Conservation (phyloP, 2,888 invertebrate species). For the Spatulosminthurus flaviceps region DNA sequence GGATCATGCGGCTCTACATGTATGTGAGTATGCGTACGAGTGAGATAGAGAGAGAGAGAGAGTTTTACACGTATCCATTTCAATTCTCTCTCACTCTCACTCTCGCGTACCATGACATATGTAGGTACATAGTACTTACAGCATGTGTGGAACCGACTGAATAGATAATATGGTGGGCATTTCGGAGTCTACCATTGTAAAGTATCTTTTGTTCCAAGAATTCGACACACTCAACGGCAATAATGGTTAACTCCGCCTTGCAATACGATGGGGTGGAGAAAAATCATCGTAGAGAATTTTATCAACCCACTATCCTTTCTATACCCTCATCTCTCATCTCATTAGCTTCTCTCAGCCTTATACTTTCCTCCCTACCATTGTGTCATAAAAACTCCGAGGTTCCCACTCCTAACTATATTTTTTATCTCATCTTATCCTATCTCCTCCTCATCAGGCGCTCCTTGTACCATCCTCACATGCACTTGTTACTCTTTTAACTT, state of each 20-base stretch:
- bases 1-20: slow-evolving; percentile 33
- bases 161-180: slow-evolving; percentile 51
- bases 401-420: slow-evolving; percentile 38
- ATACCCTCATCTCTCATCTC: slow-evolving; percentile 57
- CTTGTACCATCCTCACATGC: neutral
- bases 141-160: slow-evolving; percentile 32
- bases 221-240: slow-evolving; percentile 64
- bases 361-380: slow-evolving; percentile 34
- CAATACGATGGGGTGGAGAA: slow-evolving; percentile 64
- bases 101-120: slow-evolving; percentile 27
- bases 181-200: slow-evolving; percentile 50
- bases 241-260: slow-evolving; percentile 64
- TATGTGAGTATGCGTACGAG: slow-evolving; percentile 6
- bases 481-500: slow-evolving; percentile 28
- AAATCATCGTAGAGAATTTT: slow-evolving; percentile 60
- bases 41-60: neutral
- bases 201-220: slow-evolving; percentile 62
- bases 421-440: slow-evolving; percentile 32
- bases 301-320: slow-evolving; percentile 58
- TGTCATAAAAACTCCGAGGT: slow-evolving; percentile 40
- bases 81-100: slow-evolving; percentile 12
- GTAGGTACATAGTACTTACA: slow-evolving; percentile 10
- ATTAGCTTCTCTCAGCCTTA: slow-evolving; percentile 52
- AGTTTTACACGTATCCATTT: slow-evolving; percentile 14
- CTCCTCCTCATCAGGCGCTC: slow-evolving; percentile 33